Conservation (phyloP, 2,888 invertebrate species). For the Pollenia angustigena region DNA sequence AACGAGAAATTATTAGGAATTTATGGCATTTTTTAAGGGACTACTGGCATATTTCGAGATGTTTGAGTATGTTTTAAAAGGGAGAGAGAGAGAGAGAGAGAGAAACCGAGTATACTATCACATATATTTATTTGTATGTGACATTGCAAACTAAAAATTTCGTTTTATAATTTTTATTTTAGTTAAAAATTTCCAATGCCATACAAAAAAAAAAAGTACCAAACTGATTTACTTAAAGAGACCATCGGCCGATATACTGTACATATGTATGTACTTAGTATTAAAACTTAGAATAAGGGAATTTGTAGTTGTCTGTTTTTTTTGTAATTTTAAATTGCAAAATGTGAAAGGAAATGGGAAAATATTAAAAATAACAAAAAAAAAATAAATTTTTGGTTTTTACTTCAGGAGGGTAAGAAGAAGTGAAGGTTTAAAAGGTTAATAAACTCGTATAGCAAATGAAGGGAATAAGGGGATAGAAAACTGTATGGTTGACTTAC, state of each 20-base stretch:
- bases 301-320: neutral
- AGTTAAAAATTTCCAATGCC: neutral
- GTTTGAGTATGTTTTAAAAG: neutral
- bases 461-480: neutral
- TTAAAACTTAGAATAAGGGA: neutral
- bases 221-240: neutral
- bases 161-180: neutral
- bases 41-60: neutral
- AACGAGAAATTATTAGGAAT: conserved; percentile 2
- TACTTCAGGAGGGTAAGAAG: neutral
- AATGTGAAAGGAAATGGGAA: conserved; percentile 30
- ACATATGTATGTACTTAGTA: neutral
- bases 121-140: neutral
- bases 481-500: neutral
- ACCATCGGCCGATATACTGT: neutral
- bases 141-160: neutral
- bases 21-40: neutral
- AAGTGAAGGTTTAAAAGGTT: neutral
- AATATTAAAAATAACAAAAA: neutral
- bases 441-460: conserved; percentile 21
- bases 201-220: neutral
- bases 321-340: conserved; percentile 42
- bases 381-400: neutral
- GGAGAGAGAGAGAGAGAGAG: neutral
- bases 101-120: neutral